phyloP scores from a whole-genome alignment of 1,140 invertebrate genomes.

The Drosophila elegans region DNA sequence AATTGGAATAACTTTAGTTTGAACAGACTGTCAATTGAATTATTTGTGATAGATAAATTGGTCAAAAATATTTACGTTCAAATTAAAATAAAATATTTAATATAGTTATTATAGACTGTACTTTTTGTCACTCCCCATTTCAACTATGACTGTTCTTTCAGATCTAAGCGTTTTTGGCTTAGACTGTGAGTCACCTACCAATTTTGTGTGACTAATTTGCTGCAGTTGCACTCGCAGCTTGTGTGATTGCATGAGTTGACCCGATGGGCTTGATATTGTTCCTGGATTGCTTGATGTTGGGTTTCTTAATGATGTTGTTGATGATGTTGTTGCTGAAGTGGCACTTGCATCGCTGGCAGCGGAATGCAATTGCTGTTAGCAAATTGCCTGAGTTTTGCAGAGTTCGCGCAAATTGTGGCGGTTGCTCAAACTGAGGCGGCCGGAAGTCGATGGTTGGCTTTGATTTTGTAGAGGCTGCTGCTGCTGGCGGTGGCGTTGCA shows the following conservation, averaged over 20 bases:
- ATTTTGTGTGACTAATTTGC: conserved; percentile 73
- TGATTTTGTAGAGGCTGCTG: not conserved
- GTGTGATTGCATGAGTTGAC: conserved; percentile 57
- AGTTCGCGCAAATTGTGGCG: conserved; percentile 65
- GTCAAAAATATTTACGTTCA: too few species aligned
- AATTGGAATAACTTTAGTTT: too few species aligned
- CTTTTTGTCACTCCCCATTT: not conserved
- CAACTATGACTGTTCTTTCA: not conserved
- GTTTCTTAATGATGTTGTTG: conserved; percentile 44
- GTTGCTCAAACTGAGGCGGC: conserved; percentile 22
- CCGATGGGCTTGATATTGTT: conserved; percentile 40
- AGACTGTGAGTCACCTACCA: conserved; percentile 62
- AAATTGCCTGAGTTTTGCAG: conserved; percentile 65
- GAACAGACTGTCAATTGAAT: too few species aligned
- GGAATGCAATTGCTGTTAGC: conserved; percentile 75
- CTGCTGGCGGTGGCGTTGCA: conserved; percentile 33
- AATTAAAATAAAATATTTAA: too few species aligned
- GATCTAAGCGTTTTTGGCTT: conserved; percentile 1
- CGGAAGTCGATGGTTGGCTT: conserved; percentile 6
- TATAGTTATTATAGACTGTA: too few species aligned
- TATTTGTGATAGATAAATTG: too few species aligned
- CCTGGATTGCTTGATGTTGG: conserved; percentile 37
- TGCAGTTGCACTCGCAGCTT: conserved; percentile 53
- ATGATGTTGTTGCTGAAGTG: conserved; percentile 62
- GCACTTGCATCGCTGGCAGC: conserved; percentile 42